phyloP scores from a whole-genome alignment of 2,113 vertebrate species.

The Seriola dumerili region DNA sequence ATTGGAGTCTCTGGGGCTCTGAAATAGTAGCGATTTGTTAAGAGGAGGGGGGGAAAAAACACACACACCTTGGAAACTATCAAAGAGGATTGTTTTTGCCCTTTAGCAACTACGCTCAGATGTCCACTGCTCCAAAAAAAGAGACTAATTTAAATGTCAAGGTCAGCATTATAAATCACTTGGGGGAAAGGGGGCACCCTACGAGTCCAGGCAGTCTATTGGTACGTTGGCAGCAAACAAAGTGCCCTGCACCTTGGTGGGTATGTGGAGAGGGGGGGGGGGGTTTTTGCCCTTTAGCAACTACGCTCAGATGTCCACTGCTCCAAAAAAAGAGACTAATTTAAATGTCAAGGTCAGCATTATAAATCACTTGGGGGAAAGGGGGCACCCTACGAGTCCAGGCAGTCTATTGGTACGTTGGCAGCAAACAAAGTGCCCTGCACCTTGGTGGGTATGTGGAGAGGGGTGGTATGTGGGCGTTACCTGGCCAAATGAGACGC shows the following conservation, averaged over 20 bases:
- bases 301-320: slow-evolving; percentile 54
- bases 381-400: slow-evolving; percentile 38
- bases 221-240: slow-evolving; percentile 64
- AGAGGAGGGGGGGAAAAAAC: not conserved
- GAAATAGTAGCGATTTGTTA: slow-evolving; percentile 58
- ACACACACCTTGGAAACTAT: slow-evolving; percentile 39
- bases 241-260: slow-evolving; percentile 23
- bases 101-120: slow-evolving; percentile 67
- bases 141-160: slow-evolving; percentile 81
- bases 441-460: slow-evolving; percentile 2
- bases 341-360: slow-evolving; percentile 80
- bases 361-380: slow-evolving; percentile 74
- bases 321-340: slow-evolving; percentile 72
- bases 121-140: slow-evolving; percentile 63
- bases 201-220: slow-evolving; percentile 35
- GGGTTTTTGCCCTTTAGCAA: slow-evolving; percentile 77
- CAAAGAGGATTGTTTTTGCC: slow-evolving; percentile 74
- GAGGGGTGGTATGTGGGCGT: slow-evolving; percentile 42
- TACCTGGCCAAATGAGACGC: slow-evolving; percentile 65
- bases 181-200: slow-evolving; percentile 39
- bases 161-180: slow-evolving; percentile 80
- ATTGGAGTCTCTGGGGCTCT: slow-evolving; percentile 38
- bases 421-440: slow-evolving; percentile 65
- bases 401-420: slow-evolving; percentile 40
- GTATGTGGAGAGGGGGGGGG: not conserved